These are phyloP conservation scores for Euplagia quadripunctaria DNA, from an alignment of 2,888 invertebrate genomes.

Conservation along the genomic window DNA sequence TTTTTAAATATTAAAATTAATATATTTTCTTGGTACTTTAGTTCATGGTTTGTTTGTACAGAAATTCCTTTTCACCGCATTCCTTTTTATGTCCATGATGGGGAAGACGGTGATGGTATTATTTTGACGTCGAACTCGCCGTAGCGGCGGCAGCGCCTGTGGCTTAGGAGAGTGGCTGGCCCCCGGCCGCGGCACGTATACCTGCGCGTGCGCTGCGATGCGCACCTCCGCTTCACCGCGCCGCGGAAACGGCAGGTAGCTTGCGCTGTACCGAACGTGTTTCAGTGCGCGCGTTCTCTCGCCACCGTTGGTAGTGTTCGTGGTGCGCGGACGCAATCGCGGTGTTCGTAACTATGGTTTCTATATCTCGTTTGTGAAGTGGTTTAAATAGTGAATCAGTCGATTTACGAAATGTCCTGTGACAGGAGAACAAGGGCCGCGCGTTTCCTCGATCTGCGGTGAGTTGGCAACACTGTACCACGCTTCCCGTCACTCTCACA, in stretches of 20 bases:
- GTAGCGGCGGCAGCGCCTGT: slow-evolving; percentile 50
- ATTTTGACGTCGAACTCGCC: slow-evolving; percentile 62
- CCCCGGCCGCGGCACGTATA: slow-evolving; percentile 62
- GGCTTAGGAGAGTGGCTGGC: slow-evolving; percentile 63
- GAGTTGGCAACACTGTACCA: slow-evolving; percentile 76
- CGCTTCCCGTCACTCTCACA: slow-evolving; percentile 72
- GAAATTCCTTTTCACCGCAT: slow-evolving; percentile 30
- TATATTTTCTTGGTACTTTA: not conserved
- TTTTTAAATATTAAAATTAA: not conserved
- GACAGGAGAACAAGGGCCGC: slow-evolving; percentile 85
- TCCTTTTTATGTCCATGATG: slow-evolving; percentile 26
- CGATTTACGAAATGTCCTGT: slow-evolving; percentile 84
- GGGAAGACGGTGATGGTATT: slow-evolving; percentile 52
- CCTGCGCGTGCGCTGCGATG: slow-evolving; percentile 84
- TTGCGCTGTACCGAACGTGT: slow-evolving; percentile 70
- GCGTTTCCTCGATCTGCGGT: slow-evolving; percentile 86
- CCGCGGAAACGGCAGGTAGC: slow-evolving; percentile 83
- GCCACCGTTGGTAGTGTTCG: slow-evolving; percentile 85
- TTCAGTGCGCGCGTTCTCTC: slow-evolving; percentile 87
- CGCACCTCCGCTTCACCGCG: slow-evolving; percentile 83
- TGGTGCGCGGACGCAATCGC: slow-evolving; percentile 79
- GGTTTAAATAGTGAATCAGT: slow-evolving; percentile 74
- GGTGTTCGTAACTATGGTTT: slow-evolving; percentile 77
- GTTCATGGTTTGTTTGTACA: not conserved
- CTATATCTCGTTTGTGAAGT: slow-evolving; percentile 79